Evolutionary conservation across 2,113 vertebrate species (phyloP).

Genomic region (Eubucco bourcierii): DNA sequence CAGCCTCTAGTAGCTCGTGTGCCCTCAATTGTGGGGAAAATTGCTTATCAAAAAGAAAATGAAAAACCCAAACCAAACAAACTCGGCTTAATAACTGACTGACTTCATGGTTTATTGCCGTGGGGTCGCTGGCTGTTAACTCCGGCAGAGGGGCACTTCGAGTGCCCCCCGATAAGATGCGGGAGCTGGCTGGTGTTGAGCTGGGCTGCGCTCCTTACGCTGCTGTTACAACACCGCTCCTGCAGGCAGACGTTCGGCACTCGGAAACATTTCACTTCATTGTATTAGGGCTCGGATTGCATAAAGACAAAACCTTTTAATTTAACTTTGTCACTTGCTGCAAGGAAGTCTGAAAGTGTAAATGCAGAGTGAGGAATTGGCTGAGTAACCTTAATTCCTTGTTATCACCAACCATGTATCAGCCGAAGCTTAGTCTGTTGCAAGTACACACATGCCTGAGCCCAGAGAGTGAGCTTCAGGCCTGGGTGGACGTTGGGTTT

Average conservation of each 20-base stretch:
- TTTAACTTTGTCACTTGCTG: not conserved
- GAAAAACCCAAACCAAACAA: not conserved
- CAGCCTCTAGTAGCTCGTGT: not conserved
- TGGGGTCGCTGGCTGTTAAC: not conserved
- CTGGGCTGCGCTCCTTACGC: not conserved
- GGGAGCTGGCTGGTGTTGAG: not conserved
- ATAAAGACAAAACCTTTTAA: not conserved
- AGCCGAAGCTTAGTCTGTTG: not conserved
- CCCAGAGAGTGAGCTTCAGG: too few relatives aligned
- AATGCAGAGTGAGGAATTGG: not conserved
- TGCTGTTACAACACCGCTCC: not conserved
- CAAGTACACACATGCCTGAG: fast-evolving
- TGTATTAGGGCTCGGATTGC: fast-evolving
- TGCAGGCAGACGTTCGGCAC: not conserved
- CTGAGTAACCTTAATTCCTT: fast-evolving
- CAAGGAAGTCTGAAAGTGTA: not conserved
- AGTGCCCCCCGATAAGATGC: not conserved
- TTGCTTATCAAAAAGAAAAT: not conserved
- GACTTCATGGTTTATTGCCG: not conserved
- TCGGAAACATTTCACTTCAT: fast-evolving
- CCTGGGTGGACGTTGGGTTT: not conserved
- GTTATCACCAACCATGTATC: not conserved
- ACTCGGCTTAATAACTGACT: not conserved
- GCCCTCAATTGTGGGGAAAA: not conserved
- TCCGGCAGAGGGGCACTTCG: not conserved